A percentile compares a stretch with the other conserved stretches of the same genome.
Conservation (phyloP, 2,888 invertebrate genomes). For the Zygothrica quintamaculata region DNA sequence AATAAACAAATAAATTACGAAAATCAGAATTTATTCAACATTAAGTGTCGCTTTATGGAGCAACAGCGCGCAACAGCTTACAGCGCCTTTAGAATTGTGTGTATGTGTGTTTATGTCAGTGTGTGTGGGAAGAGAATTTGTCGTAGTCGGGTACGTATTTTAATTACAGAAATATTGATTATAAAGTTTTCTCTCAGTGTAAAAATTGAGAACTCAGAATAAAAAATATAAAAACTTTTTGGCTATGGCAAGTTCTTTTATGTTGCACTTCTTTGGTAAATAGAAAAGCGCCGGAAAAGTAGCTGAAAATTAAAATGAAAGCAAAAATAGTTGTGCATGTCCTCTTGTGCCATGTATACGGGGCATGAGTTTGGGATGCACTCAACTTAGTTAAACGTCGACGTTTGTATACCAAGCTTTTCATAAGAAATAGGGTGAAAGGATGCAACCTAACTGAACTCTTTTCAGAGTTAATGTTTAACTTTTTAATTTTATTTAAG, state of each 20-base stretch:
- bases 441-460: constrained; percentile 3
- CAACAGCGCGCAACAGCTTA: no score
- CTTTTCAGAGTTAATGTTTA: constrained; percentile 40
- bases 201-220: no score
- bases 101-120: no score
- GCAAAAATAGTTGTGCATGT: constrained; percentile 30
- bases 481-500: constrained; percentile 69
- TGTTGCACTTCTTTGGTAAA: constrained; percentile 19
- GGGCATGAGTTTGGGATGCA: neutral
- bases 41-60: no score
- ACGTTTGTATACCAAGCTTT: constrained; percentile 21
- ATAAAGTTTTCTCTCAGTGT: no score
- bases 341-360: neutral
- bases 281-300: constrained; percentile 29
- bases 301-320: constrained; percentile 42
- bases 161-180: no score
- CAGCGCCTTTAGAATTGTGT: no score
- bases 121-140: no score
- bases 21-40: no score
- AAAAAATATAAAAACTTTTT: no score
- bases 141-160: no score
- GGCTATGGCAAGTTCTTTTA: constrained; percentile 2
- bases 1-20: no score
- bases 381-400: constrained; percentile 54
- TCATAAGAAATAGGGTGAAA: constrained; percentile 1